These are phyloP conservation scores for Drosophila neutralis DNA, from an alignment of 2,888 invertebrate species.

Conservation along the genomic window DNA sequence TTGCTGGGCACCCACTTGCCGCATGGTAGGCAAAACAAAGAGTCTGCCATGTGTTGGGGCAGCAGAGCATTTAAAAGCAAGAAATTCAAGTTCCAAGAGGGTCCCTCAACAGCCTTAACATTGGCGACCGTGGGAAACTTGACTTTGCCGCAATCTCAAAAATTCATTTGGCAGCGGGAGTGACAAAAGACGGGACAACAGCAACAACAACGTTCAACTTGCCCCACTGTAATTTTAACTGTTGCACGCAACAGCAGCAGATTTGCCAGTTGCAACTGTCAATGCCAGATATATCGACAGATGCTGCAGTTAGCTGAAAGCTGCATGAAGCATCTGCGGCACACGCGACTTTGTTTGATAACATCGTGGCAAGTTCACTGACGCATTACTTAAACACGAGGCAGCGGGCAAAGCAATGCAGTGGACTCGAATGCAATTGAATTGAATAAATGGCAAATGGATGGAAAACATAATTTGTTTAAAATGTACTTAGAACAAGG, in stretches of 20 bases:
- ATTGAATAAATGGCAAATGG: background rate
- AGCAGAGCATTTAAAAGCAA: background rate
- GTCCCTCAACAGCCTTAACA: background rate
- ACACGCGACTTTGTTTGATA: conserved; percentile 26
- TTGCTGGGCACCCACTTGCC: conserved; percentile 10
- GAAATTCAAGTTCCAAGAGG: background rate
- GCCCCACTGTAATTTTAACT: conserved; percentile 5
- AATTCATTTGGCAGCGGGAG: conserved; percentile 9
- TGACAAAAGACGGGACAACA: background rate
- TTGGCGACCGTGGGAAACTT: conserved; percentile 37
- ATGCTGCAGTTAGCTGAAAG: conserved; percentile 1
- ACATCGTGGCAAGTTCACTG: conserved; percentile 4
- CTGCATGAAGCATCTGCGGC: conserved; percentile 11
- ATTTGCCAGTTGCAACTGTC: conserved; percentile 8
- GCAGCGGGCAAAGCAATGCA: background rate
- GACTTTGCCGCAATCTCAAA: conserved; percentile 35
- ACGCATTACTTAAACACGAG: conserved; percentile 3
- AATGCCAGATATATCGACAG: conserved; percentile 7
- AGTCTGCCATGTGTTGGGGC: conserved; percentile 1
- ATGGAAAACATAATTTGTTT: background rate
- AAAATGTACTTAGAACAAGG: background rate
- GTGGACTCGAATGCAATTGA: background rate
- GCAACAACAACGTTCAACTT: background rate
- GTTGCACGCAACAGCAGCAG: conserved; percentile 2
- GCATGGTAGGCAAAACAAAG: background rate